Percentiles rank a stretch among this genome's conserved stretches.
Evolutionary conservation across 1,140 invertebrate genomes (phyloP).

Genomic region (Solenopsis fugax): DNA sequence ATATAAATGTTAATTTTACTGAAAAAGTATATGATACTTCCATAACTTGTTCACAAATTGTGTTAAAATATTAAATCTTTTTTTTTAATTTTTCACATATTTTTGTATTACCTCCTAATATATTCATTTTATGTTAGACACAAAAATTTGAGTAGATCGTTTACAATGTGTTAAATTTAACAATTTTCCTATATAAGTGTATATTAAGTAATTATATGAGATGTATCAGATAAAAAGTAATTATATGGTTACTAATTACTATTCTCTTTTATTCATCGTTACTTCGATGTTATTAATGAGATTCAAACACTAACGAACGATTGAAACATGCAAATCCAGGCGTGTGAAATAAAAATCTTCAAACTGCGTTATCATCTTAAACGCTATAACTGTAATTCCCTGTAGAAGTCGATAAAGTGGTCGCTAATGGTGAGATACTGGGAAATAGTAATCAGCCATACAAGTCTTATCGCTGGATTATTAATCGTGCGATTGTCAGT

Average conservation of each 20-base stretch:
- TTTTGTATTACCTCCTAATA: too few species aligned
- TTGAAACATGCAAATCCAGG: conserved; percentile 14
- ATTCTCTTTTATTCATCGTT: background rate
- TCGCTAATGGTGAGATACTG: background rate
- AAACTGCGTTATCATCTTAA: conserved; percentile 26
- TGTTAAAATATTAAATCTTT: too few species aligned
- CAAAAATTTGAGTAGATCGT: too few species aligned
- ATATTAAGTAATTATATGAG: background rate
- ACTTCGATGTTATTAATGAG: background rate
- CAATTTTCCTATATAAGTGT: too few species aligned
- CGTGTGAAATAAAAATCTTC: conserved; percentile 20
- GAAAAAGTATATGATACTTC: too few species aligned
- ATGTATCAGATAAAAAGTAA: background rate
- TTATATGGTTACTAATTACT: background rate
- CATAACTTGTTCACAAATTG: too few species aligned
- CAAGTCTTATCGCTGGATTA: conserved; percentile 33
- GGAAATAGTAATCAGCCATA: conserved; percentile 7
- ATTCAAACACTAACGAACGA: background rate
- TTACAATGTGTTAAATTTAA: too few species aligned
- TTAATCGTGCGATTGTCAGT: conserved; percentile 35
- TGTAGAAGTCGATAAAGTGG: conserved; percentile 21
- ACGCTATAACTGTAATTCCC: conserved; percentile 1
- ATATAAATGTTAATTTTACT: too few species aligned
- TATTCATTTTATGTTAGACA: too few species aligned
- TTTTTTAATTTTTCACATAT: too few species aligned